A percentile compares a stretch with the other conserved stretches of the same genome.
Evolutionary conservation across 1,140 invertebrate genomes (phyloP).

Genomic region (Drosophila teissieri): DNA sequence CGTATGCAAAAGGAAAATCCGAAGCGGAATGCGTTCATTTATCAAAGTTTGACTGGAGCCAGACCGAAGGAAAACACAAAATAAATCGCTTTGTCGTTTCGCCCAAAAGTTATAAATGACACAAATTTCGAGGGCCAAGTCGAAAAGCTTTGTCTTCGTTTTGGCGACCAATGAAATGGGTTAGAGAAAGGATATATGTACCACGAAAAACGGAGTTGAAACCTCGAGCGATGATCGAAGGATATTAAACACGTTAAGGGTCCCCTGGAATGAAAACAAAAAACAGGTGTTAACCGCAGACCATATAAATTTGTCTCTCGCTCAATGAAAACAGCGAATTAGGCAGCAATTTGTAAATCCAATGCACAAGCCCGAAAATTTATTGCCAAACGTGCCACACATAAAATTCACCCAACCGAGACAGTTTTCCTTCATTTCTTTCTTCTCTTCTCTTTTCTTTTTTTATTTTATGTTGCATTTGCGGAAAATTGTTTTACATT

Average conservation of each 20-base stretch:
- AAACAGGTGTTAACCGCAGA: conserved; percentile 61
- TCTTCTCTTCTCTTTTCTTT: not conserved
- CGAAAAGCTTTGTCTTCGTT: conserved; percentile 5
- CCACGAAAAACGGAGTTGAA: not conserved
- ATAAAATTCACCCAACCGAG: conserved; percentile 68
- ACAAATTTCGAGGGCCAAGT: conserved; percentile 25
- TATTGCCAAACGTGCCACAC: conserved; percentile 71
- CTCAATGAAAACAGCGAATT: conserved; percentile 45
- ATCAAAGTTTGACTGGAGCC: conserved; percentile 65
- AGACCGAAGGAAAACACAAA: conserved; percentile 42
- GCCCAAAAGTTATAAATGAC: conserved; percentile 66
- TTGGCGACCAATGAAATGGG: conserved; percentile 14
- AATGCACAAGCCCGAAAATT: conserved; percentile 57
- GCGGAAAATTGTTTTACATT: conserved; percentile 61
- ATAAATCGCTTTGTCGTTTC: conserved; percentile 60
- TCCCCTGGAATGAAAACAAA: not conserved
- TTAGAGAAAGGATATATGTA: not conserved
- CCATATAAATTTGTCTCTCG: conserved; percentile 37
- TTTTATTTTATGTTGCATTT: conserved; percentile 27
- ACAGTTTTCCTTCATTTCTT: conserved; percentile 34
- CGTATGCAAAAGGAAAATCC: conserved; percentile 42
- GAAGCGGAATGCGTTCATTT: conserved; percentile 50
- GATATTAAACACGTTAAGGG: conserved; percentile 19
- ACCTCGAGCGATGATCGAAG: conserved; percentile 6
- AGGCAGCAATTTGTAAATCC: conserved; percentile 64